Evolutionary conservation across 2,888 invertebrate species (phyloP), one percentile per base, ranked within the genome.

Genomic region (Cephus pygmeus): DNA sequence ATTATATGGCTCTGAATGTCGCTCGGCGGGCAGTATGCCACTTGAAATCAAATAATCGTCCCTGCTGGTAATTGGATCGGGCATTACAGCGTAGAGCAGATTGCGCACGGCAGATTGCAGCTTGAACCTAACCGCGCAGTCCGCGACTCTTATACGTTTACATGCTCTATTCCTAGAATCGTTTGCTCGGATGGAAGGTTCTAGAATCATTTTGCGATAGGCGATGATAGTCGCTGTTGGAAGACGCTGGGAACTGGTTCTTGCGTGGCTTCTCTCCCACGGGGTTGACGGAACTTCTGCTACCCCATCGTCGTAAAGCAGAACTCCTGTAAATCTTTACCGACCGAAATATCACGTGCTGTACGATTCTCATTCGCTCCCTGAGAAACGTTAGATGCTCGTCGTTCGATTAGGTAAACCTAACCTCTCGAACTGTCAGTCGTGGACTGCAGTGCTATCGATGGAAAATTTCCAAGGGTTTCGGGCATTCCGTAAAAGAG

Each of bases 11-110:
- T 30, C 69, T 69, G 69, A 69, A 69, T 69, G 69, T 69, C 69
- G 69, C 69, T 69, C 69, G 69, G 69, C 69, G 30, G 30, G 69
- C 69, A 30, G 69, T 69, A 33, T 69, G 33, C 69, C 69, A 69
- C 33, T 69, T 33, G 69, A 69, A 33, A 69, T 69, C 69, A 69
- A 69, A 69, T 69, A 69, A 69, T 69, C 69, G 30, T 69, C 69
- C 31, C 69, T 30, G 31, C 69, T 33, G 31, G 40, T 40, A 33
- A 69, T 69, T 69, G 69, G 69, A 69, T 69, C 69, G 69, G 12
- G 31, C 69, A 33, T 69, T 69, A 11, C 69, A 15, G 30, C 40
- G 40, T 40, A 33, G 12, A 69, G 69, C 69, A 31, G 69, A 69
- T 69, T 69, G 69, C 69, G 69, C 69, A 15, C 30, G 69, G 31